phyloP scores from a whole-genome alignment of 2,888 invertebrate species.

The Allophyes oxyacanthae region DNA sequence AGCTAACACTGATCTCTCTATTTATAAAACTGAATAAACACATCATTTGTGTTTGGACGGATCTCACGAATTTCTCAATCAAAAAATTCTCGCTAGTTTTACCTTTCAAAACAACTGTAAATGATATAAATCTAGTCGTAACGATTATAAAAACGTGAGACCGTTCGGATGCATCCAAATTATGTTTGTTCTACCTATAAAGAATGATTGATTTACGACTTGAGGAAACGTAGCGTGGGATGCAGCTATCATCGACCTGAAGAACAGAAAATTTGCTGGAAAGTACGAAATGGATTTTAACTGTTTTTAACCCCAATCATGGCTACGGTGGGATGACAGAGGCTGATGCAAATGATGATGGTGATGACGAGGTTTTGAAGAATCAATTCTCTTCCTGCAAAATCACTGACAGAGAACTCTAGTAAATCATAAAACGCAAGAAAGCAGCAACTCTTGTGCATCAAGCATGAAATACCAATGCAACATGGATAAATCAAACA shows the following conservation, averaged over 20 bases:
- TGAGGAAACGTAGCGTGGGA: background rate
- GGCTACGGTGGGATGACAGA: no score
- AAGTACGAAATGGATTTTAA: no score
- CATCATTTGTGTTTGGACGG: constrained; percentile 7
- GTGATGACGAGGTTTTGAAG: no score
- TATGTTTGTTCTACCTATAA: background rate
- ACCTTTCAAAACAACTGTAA: constrained; percentile 22
- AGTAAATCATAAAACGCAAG: constrained; percentile 23
- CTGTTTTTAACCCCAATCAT: no score
- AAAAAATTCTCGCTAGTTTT: constrained; percentile 5
- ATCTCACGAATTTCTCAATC: constrained; percentile 12
- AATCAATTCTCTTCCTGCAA: background rate
- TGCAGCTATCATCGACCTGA: background rate
- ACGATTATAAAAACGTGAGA: constrained; percentile 26
- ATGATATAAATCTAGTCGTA: constrained; percentile 24
- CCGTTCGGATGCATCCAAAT: constrained; percentile 1
- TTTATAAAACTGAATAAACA: constrained; percentile 21
- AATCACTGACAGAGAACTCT: constrained; percentile 7
- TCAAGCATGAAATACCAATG: constrained; percentile 35
- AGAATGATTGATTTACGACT: background rate
- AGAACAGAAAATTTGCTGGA: no score
- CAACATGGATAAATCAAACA: constrained; percentile 34
- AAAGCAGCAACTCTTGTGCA: constrained; percentile 17
- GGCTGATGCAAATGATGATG: no score
- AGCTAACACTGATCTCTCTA: background rate